Conservation (phyloP, 1,140 invertebrate genomes). For the fruit fly (Drosophila melanogaster) region DNA sequence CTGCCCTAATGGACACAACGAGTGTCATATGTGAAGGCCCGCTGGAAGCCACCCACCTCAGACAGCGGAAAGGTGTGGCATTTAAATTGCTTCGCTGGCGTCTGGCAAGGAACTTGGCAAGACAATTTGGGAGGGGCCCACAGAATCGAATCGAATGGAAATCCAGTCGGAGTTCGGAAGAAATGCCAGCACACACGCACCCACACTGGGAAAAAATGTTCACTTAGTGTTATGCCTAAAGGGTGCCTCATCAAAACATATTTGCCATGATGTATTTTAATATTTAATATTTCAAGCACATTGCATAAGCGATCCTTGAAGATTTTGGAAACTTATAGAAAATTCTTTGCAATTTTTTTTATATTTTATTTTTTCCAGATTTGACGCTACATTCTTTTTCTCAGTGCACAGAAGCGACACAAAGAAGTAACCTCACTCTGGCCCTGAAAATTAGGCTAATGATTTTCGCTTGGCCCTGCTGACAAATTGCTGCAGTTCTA, state of each 20-base stretch:
- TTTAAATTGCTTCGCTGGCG: conserved; percentile 74
- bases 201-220: conserved; percentile 23
- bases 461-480: conserved; percentile 56
- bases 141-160: conserved; percentile 56
- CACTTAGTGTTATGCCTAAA: neutral
- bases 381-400: neutral
- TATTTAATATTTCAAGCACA: too few relatives aligned
- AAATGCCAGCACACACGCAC: conserved; percentile 65
- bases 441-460: conserved; percentile 75
- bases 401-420: neutral
- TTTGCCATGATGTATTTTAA: too few relatives aligned
- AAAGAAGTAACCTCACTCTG: conserved; percentile 16
- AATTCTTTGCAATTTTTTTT: neutral
- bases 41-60: conserved; percentile 17
- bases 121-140: conserved; percentile 61
- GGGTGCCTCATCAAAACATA: too few relatives aligned
- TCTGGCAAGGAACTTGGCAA: conserved; percentile 62
- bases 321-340: too few relatives aligned
- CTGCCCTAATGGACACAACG: conserved; percentile 46
- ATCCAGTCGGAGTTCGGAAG: conserved; percentile 39
- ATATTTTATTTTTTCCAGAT: neutral
- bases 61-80: conserved; percentile 68
- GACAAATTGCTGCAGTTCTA: conserved; percentile 77
- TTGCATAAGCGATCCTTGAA: too few relatives aligned
- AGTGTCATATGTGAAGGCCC: conserved; percentile 67